Evolutionary conservation across 2,888 invertebrate species (phyloP), one percentile per base, ranked within the genome.

Genomic region (Archips crataeganus): DNA sequence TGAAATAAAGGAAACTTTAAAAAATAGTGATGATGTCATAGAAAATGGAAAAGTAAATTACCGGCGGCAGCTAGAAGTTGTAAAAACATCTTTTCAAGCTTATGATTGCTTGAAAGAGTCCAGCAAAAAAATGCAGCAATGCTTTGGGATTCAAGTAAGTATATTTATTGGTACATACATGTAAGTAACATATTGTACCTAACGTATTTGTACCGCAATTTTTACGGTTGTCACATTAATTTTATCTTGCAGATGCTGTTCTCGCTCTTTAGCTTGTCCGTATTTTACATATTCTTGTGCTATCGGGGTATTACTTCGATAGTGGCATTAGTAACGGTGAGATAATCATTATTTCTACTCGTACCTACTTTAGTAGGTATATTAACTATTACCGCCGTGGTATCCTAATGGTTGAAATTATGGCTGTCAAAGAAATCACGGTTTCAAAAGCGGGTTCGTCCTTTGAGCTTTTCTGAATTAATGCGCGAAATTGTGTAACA

Each of bases 251-350:
- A 72, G 72, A 47, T 72, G 39, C 67, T 49, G 68, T 68, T 72
- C 13, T 63, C 72, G 6, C 63, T 72, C 36, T 72, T 72, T 57
- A 68, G 57, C 47, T n/a, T 72, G 0, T 39, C 72, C 11, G 23
- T 67, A 5, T 62, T 68, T n/a, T 72, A 72, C 49, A 39, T 68
- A 2, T 68, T 72, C 39, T 9, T 68, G 1, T 47, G 62, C 34
- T 72, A 57, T 49, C 68, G 32, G 32, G 36, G 34, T 11, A 10
- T 45, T 11, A 45, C 45, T 10, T 45, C 45, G 11, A 45, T 45
- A 10, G 23, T 72, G 15, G 42, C 54, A 15, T 54, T 42, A 2
- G 13, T 72, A 2, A 2, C n/a, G 13, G n/a, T 49, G 49, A 49
- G n/a, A 54, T 23, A 4, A 23, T 9, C 2, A 23, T 45, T 11